Evolutionary conservation across 2,888 invertebrate genomes (phyloP).

Genomic region (Drosophila kanekoi): DNA sequence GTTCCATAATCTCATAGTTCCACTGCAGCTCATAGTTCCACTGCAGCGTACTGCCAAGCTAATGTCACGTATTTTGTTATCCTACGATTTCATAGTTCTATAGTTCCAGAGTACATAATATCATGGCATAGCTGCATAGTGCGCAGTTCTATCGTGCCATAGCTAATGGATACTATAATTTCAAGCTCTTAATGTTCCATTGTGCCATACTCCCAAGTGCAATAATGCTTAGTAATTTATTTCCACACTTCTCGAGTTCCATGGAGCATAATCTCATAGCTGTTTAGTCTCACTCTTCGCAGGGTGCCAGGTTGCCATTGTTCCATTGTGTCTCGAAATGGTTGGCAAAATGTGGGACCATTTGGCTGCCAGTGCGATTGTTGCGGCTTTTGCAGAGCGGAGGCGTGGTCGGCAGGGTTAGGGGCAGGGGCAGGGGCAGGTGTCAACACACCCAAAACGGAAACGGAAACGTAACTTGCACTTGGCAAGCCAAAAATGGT

Average conservation of each 20-base stretch:
- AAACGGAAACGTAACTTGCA: slow-evolving; percentile 55
- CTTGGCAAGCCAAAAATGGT: slow-evolving; percentile 38
- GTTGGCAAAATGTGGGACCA: slow-evolving; percentile 20
- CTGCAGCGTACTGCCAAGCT: neutral
- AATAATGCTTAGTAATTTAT: too few species aligned
- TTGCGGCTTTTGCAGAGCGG: slow-evolving; percentile 6
- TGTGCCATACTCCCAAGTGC: neutral
- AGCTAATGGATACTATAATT: slow-evolving; percentile 1
- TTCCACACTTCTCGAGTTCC: too few species aligned
- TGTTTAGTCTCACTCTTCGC: neutral
- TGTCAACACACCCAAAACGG: slow-evolving; percentile 50
- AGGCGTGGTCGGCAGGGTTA: too few species aligned
- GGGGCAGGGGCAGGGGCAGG: slow-evolving; percentile 20
- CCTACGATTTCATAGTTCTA: neutral
- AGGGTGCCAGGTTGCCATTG: neutral
- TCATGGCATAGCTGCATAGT: neutral
- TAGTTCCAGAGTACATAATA: slow-evolving; percentile 1
- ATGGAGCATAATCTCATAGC: neutral
- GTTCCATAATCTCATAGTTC: neutral
- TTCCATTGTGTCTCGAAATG: slow-evolving; percentile 3
- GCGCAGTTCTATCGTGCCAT: neutral
- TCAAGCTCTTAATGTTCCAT: neutral
- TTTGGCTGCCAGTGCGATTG: slow-evolving; percentile 22
- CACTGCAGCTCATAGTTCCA: neutral
- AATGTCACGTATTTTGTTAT: neutral